phyloP scores from a whole-genome alignment of 1,140 invertebrate genomes.

The Popillia japonica region DNA sequence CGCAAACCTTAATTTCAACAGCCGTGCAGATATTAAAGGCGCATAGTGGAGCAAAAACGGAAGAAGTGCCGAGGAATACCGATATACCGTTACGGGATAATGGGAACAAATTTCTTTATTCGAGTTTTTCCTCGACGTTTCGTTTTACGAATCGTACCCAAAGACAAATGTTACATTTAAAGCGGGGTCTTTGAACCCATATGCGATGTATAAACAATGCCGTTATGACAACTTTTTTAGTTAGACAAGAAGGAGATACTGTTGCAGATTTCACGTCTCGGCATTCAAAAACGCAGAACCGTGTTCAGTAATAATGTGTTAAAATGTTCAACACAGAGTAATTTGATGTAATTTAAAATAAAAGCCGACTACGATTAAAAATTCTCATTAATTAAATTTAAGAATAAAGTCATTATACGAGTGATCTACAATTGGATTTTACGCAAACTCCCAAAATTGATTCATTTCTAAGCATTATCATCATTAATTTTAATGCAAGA shows the following conservation, averaged over 20 bases:
- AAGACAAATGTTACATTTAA: conserved; percentile 39
- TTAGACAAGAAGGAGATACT: conserved; percentile 41
- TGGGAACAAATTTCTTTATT: conserved; percentile 22
- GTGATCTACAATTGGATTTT: too few species aligned
- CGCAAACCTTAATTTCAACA: too few species aligned
- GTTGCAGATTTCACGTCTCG: conserved; percentile 41
- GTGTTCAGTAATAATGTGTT: background rate
- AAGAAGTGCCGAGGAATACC: background rate
- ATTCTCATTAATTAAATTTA: too few species aligned
- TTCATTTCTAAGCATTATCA: too few species aligned
- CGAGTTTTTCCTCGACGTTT: background rate
- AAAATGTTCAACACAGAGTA: background rate
- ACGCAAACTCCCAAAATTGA: too few species aligned
- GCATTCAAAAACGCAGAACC: background rate
- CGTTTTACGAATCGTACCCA: background rate
- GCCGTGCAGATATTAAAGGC: too few species aligned
- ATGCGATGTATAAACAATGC: conserved; percentile 42
- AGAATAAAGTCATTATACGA: too few species aligned
- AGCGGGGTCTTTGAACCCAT: conserved; percentile 43
- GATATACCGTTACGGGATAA: conserved; percentile 15
- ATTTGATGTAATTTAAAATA: too few species aligned
- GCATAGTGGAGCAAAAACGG: too few species aligned
- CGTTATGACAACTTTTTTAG: conserved; percentile 46
- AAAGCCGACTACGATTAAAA: too few species aligned
- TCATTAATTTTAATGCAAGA: too few species aligned